Percentiles rank a stretch among this genome's conserved stretches.
Conservation (phyloP, 1,140 invertebrate species). For the Drosophila rhopaloa region DNA sequence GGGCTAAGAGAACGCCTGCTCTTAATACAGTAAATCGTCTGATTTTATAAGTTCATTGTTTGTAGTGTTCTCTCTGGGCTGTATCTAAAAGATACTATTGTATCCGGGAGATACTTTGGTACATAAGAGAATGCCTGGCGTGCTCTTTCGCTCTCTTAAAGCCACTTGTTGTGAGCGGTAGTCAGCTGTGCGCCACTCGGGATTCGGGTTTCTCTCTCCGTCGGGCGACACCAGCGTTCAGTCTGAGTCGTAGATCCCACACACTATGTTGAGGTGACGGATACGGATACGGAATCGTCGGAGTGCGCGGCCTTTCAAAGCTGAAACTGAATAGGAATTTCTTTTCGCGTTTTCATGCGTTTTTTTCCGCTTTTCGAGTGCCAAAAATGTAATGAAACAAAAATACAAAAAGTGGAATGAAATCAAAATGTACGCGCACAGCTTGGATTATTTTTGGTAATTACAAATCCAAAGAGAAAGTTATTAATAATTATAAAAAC, state of each 20-base stretch:
- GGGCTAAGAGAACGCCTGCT: not conserved
- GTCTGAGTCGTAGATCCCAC: constrained; percentile 61
- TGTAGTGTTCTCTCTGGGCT: not conserved
- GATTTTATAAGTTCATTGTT: not conserved
- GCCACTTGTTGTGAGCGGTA: constrained; percentile 60
- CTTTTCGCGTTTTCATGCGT: constrained; percentile 25
- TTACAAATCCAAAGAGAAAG: constrained; percentile 21
- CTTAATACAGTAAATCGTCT: not conserved
- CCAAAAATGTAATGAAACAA: constrained; percentile 43
- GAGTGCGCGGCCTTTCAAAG: constrained; percentile 37
- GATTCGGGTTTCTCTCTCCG: not conserved
- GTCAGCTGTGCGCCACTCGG: constrained; percentile 19
- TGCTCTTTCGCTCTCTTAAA: constrained; percentile 19
- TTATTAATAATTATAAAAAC: constrained; percentile 51
- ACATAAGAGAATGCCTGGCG: not conserved
- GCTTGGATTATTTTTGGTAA: constrained; percentile 47
- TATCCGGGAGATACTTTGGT: not conserved
- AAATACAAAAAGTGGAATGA: constrained; percentile 27
- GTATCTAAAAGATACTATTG: not conserved
- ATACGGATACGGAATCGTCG: constrained; percentile 66
- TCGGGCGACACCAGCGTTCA: constrained; percentile 4
- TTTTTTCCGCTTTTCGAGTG: constrained; percentile 58
- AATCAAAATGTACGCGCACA: constrained; percentile 34
- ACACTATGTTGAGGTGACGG: constrained; percentile 71
- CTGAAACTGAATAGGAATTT: constrained; percentile 8